Evolutionary conservation across 1,140 invertebrate genomes (phyloP).

Genomic region (Paraescarpia echinospica): DNA sequence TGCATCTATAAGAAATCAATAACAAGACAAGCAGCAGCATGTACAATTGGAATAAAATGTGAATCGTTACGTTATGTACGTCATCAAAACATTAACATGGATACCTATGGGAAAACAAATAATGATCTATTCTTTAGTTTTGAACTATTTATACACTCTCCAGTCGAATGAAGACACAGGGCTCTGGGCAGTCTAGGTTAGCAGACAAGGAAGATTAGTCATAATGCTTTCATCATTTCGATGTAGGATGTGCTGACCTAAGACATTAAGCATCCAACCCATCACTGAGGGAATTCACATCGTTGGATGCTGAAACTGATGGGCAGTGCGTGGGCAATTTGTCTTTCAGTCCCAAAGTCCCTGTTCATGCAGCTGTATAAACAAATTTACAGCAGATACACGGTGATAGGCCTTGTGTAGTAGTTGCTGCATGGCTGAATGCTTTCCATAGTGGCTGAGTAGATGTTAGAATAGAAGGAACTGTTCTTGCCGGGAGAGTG

Average conservation of each 20-base stretch:
- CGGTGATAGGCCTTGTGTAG: not conserved
- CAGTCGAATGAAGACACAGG: not conserved
- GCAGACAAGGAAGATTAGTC: not conserved
- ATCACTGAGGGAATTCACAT: not conserved
- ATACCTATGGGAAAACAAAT: too few species aligned
- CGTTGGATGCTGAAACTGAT: not conserved
- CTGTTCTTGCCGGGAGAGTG: not conserved
- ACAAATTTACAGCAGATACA: not conserved
- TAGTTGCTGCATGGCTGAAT: not conserved
- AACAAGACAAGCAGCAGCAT: too few species aligned
- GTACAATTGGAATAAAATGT: too few species aligned
- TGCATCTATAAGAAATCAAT: too few species aligned
- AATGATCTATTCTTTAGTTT: too few species aligned
- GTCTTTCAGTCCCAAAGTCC: not conserved
- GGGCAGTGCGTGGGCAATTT: not conserved
- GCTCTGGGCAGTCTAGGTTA: not conserved
- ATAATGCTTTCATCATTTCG: not conserved
- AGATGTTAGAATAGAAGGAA: not conserved
- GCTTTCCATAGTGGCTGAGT: not conserved
- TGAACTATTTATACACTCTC: too few species aligned
- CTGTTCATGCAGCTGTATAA: not conserved
- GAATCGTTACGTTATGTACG: too few species aligned
- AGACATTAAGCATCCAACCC: not conserved
- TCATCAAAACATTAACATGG: too few species aligned
- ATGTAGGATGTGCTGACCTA: not conserved